phyloP scores from a whole-genome alignment of 1,140 invertebrate species.

The Parapsyche elsis region DNA sequence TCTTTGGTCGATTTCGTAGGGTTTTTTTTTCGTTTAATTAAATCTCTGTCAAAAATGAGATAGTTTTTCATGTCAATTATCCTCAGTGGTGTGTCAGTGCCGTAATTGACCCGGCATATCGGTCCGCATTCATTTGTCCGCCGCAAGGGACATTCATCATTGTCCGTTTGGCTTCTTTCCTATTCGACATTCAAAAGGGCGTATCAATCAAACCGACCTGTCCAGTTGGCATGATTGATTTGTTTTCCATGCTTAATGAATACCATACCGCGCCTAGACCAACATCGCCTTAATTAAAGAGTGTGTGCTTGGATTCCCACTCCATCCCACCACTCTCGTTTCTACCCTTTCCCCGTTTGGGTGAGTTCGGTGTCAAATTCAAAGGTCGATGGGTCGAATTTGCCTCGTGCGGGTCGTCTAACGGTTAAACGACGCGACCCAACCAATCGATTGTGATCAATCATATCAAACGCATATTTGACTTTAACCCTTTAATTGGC shows the following conservation, averaged over 20 bases:
- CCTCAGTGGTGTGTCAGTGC: neutral
- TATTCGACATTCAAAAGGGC: slow-evolving; percentile 38
- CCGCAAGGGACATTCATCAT: slow-evolving; percentile 29
- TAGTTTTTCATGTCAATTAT: no score
- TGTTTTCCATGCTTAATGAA: slow-evolving; percentile 39
- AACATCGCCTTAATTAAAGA: slow-evolving; percentile 40
- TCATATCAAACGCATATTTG: no score
- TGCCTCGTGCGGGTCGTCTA: neutral
- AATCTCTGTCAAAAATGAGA: no score
- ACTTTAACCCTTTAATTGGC: no score
- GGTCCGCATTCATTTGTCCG: neutral
- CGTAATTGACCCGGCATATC: slow-evolving; percentile 18
- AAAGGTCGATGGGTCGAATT: neutral
- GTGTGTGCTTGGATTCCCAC: neutral
- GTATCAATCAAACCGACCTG: slow-evolving; percentile 43
- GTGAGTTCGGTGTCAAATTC: neutral
- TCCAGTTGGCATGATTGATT: slow-evolving; percentile 36
- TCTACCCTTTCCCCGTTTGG: neutral
- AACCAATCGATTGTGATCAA: neutral
- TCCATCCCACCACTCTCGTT: neutral
- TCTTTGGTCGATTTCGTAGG: no score
- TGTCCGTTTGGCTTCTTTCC: slow-evolving; percentile 35
- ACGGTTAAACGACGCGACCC: neutral
- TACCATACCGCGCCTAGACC: neutral
- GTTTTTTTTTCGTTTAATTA: no score